Evolutionary conservation across 2,888 invertebrate species (phyloP).

Genomic region (Invenusta paracnida): DNA sequence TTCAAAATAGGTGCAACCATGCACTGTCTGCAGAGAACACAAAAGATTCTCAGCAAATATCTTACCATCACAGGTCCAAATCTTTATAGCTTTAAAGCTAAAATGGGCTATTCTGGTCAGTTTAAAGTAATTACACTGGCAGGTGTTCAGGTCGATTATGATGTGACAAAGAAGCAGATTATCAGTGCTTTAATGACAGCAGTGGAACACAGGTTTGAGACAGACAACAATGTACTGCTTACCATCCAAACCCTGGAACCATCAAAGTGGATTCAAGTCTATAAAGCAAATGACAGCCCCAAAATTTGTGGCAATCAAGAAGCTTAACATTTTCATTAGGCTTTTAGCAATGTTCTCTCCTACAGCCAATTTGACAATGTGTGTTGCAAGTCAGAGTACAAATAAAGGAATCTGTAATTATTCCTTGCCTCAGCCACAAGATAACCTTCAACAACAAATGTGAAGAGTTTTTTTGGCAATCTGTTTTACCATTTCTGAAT

Average conservation of each 20-base stretch:
- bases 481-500: neutral
- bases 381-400: neutral
- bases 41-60: slow-evolving; percentile 27
- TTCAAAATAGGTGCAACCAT: neutral
- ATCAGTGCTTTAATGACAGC: neutral
- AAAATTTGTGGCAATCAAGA: neutral
- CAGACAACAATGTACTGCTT: neutral
- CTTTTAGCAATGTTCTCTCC: neutral
- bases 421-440: neutral
- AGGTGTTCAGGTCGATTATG: neutral
- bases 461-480: neutral
- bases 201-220: neutral
- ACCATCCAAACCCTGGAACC: neutral
- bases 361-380: neutral
- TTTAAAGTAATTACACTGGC: neutral
- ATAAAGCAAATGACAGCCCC: neutral
- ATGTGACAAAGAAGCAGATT: neutral
- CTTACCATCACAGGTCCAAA: slow-evolving; percentile 22
- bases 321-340: neutral
- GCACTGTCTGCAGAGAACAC: slow-evolving; percentile 17
- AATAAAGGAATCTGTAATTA: neutral
- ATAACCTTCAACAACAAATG: neutral
- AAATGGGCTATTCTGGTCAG: slow-evolving; percentile 16
- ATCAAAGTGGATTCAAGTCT: neutral
- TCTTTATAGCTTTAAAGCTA: slow-evolving; percentile 23